Percentiles rank a stretch among this genome's conserved stretches.
Evolutionary conservation across 2,797 vertebrate genomes (phyloP).

Genomic region (Danio albolineatus): DNA sequence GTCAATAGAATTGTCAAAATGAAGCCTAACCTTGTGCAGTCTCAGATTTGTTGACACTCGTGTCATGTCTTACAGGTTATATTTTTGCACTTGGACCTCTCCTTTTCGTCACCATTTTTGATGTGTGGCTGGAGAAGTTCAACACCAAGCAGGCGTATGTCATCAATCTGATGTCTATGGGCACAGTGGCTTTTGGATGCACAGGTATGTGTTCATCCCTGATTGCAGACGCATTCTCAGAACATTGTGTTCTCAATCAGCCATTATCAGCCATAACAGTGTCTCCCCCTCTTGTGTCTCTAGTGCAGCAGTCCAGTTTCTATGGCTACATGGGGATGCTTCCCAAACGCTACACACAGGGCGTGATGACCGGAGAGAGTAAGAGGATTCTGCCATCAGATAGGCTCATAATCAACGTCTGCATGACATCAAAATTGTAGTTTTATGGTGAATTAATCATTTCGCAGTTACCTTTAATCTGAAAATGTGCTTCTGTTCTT

Average conservation of each 20-base stretch:
- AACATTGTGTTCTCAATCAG: conserved; percentile 38
- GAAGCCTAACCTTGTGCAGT: not conserved
- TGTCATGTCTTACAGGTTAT: conserved; percentile 81
- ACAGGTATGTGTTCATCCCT: conserved; percentile 84
- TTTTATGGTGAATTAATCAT: no score
- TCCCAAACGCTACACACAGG: conserved; percentile 97
- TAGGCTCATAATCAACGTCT: not conserved
- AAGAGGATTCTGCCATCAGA: conserved; percentile 72
- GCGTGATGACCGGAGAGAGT: conserved; percentile 99
- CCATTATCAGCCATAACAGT: conserved; percentile 23
- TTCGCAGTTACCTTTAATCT: not conserved
- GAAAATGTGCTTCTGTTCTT: no score
- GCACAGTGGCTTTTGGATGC: conserved; percentile 95
- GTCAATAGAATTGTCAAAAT: no score
- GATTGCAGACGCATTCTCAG: not conserved
- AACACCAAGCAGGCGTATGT: conserved; percentile 87
- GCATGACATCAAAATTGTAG: no score
- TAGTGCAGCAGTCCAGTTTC: conserved; percentile 99
- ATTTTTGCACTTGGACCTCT: conserved; percentile 91
- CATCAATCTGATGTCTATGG: conserved; percentile 91
- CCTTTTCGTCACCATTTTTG: conserved; percentile 92
- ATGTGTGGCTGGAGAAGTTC: conserved; percentile 94
- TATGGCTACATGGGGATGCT: conserved; percentile 99
- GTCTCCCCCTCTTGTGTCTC: conserved; percentile 60
- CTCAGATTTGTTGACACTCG: conserved; percentile 22